Conservation (phyloP, 2,113 vertebrate species). For the Eurypyga helias region DNA sequence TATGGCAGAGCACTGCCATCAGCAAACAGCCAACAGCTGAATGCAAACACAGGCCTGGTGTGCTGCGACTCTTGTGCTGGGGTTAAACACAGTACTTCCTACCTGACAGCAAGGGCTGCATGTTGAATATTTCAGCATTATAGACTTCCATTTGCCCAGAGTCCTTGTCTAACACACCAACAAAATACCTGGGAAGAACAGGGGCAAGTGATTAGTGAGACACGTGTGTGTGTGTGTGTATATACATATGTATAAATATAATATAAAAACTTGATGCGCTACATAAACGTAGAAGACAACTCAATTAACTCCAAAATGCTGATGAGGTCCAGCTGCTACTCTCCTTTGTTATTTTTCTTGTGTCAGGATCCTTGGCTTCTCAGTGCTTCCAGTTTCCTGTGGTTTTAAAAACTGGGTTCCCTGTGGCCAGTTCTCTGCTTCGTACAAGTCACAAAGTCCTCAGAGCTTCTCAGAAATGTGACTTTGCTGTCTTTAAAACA, state of each 20-base stretch:
- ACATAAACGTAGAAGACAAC: neutral
- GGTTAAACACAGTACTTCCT: neutral
- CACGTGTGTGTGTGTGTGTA: no score
- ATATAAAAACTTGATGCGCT: neutral
- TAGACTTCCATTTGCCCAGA: conserved; percentile 91
- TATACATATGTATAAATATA: rapidly evolving
- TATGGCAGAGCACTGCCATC: neutral
- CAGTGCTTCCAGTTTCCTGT: neutral
- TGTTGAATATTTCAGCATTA: conserved; percentile 88
- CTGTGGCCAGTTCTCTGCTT: neutral
- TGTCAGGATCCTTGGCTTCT: neutral
- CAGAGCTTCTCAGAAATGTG: neutral
- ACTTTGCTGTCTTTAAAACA: neutral
- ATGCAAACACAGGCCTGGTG: rapidly evolving
- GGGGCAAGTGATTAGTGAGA: neutral
- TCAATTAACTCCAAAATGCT: neutral
- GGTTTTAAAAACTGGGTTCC: neutral
- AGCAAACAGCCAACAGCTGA: neutral
- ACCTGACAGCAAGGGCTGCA: conserved; percentile 93
- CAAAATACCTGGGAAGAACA: conserved; percentile 84
- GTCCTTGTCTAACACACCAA: conserved; percentile 88
- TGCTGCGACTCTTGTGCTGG: no score
- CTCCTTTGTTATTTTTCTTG: neutral
- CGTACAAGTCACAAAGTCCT: neutral
- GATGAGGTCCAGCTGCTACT: neutral